phyloP scores from a whole-genome alignment of 2,888 invertebrate species.

The Hypercompe scribonia region DNA sequence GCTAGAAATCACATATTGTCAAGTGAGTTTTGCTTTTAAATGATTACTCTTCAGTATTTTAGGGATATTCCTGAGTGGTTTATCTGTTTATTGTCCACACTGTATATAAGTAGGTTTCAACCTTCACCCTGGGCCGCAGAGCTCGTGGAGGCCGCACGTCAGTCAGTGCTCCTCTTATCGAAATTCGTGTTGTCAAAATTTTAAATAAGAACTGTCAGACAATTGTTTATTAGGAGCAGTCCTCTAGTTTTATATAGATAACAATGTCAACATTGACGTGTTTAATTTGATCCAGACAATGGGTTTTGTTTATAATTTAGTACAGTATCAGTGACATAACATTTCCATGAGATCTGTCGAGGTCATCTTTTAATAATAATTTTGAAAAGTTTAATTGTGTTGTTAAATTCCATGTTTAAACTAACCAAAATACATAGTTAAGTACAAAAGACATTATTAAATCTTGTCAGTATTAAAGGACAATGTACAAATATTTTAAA shows the following conservation, averaged over 20 bases:
- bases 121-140: not conserved
- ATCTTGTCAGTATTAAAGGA: too few species aligned
- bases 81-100: not conserved
- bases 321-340: not conserved
- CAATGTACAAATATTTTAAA: too few species aligned
- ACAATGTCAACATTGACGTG: conserved; percentile 7
- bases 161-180: not conserved
- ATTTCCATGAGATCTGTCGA: not conserved
- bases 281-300: conserved; percentile 5
- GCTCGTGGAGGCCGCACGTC: not conserved
- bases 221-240: not conserved
- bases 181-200: not conserved
- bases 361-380: not conserved
- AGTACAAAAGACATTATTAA: too few species aligned
- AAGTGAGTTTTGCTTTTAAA: not conserved
- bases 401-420: not conserved
- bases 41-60: not conserved
- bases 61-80: not conserved
- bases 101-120: not conserved
- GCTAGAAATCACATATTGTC: not conserved
- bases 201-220: not conserved
- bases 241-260: conserved; percentile 4
- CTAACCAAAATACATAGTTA: too few species aligned
- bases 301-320: conserved; percentile 8
- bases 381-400: not conserved